Percentiles rank a stretch among this genome's conserved stretches.
Conservation (phyloP, 1,140 invertebrate genomes). For the Zaprionus capensis region DNA sequence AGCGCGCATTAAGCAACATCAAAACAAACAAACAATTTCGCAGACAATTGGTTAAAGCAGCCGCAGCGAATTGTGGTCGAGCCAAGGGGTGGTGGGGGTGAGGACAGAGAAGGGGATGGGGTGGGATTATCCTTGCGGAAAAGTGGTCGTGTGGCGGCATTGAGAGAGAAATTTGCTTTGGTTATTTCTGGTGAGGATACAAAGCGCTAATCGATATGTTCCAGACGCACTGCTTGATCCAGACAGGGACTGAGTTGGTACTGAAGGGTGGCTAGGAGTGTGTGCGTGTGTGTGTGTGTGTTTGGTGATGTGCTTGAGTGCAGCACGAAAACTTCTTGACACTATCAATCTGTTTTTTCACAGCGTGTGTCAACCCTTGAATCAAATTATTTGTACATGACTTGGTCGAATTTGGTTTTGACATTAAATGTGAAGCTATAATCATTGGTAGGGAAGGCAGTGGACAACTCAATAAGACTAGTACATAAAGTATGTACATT, state of each 20-base stretch:
- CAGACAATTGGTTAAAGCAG: constrained; percentile 73
- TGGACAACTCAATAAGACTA: not conserved
- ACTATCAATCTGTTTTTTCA: constrained; percentile 73
- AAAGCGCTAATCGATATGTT: constrained; percentile 75
- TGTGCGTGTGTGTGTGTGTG: not conserved
- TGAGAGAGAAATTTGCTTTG: constrained; percentile 57
- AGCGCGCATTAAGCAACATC: constrained; percentile 77
- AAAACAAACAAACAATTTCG: constrained; percentile 81
- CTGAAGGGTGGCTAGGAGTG: constrained; percentile 17
- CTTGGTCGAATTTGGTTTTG: constrained; percentile 29
- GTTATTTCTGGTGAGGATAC: constrained; percentile 60
- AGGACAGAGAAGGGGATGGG: constrained; percentile 16
- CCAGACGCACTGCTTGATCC: constrained; percentile 58
- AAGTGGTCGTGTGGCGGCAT: constrained; percentile 60
- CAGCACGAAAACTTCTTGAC: constrained; percentile 55
- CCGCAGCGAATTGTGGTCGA: constrained; percentile 64
- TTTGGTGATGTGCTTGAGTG: constrained; percentile 40
- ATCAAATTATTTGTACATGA: constrained; percentile 49
- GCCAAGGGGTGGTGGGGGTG: constrained; percentile 6
- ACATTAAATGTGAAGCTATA: constrained; percentile 36
- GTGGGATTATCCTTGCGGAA: constrained; percentile 72
- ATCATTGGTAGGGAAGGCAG: not conserved
- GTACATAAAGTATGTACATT: not conserved
- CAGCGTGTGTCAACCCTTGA: constrained; percentile 54
- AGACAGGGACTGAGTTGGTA: not conserved